Evolutionary conservation across 1,140 invertebrate genomes (phyloP), one percentile per base, ranked within the genome.

Genomic region (Neodiprion virginianus): DNA sequence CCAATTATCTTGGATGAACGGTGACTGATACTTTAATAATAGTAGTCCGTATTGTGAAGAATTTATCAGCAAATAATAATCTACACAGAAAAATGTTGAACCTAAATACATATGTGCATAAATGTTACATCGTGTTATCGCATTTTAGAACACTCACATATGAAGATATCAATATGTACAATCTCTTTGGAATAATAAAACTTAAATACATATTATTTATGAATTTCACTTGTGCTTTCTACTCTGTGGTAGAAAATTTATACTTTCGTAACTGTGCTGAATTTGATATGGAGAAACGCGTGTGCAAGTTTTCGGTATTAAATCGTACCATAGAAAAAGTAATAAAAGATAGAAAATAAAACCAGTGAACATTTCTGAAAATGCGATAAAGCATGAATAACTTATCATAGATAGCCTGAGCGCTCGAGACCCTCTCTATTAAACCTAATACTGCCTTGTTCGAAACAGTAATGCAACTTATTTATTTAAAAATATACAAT

Each of bases 401-500:
- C 2, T 2, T 61, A 12, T 61, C n/a, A 61, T 8, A 61, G 11
- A 61, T 8, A 61, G 11, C 53, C 53, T 12, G 53, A 61, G 7
- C 47, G 21, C 66, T 48, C 12, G 0, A 3, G 12, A 47, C 48
- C 66, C n/a, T 49, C 61, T 23, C 14, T 40, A 9, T 47, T 67
- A 74, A 53, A 68, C 68, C 66, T 67, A 74, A 69, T 74, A 69
- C 67, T 67, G 69, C 48, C 28, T 74, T 74, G 11, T n/a, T 61
- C n/a, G 67, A 28, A 17, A 50, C 67, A 49, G 48, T 47, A 9
- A 40, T 49, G 76, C 69, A 80, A 82, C 75, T 80, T 77, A 79
- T 79, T 77, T 69, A 73, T 77, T 78, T 78, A 81, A 78, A 80
- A 81, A 81, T 80, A 80, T 80, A 78, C 74, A 61, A 61, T 75